Evolutionary conservation across 2,113 vertebrate species (phyloP).

Genomic region (Cathartes aura): DNA sequence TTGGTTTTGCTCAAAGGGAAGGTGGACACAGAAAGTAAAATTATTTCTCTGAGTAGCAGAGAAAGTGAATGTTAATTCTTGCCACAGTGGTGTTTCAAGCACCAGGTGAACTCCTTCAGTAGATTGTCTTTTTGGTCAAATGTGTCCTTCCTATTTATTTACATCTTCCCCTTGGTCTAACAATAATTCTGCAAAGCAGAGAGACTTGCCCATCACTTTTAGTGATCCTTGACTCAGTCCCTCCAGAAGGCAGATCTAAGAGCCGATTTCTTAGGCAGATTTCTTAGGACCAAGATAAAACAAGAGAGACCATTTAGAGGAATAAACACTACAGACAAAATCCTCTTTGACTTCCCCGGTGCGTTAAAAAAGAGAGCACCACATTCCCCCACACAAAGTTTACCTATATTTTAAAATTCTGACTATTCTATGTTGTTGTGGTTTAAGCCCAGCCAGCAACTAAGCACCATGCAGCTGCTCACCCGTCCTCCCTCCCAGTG

Average conservation of each 20-base stretch:
- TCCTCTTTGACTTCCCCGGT: not conserved
- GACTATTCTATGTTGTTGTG: not conserved
- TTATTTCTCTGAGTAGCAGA: not conserved
- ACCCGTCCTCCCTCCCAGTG: no score
- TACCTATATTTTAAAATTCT: not conserved
- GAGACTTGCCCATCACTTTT: not conserved
- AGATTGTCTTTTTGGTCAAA: not conserved
- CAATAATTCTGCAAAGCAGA: not conserved
- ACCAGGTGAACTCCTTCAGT: not conserved
- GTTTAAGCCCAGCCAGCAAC: no score
- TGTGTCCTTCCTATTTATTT: not conserved
- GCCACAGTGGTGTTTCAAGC: not conserved
- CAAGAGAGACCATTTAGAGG: not conserved
- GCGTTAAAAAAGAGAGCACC: not conserved
- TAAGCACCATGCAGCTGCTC: no score
- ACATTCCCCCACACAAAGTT: not conserved
- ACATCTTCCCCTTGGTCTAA: not conserved
- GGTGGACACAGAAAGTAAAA: not conserved
- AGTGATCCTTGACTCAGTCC: not conserved
- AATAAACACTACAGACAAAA: not conserved
- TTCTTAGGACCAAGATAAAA: not conserved
- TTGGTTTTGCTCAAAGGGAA: not conserved
- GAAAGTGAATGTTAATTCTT: not conserved
- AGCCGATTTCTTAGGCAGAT: not conserved
- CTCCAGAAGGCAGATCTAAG: not conserved